Percentiles rank a stretch among this genome's conserved stretches.
Conservation (phyloP, 2,797 vertebrate genomes). For the Coilia nasus region DNA sequence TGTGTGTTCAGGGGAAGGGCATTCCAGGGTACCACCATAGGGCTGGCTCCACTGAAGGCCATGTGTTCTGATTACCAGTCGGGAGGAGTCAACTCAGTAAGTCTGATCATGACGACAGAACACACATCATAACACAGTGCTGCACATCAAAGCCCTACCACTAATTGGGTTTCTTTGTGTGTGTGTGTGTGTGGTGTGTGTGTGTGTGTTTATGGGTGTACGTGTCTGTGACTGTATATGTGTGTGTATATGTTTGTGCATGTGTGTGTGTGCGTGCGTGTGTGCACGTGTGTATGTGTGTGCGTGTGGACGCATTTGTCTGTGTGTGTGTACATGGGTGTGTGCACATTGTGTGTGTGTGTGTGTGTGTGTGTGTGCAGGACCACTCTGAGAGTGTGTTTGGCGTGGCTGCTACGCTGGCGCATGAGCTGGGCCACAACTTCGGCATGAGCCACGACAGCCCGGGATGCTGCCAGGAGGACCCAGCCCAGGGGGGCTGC, state of each 20-base stretch:
- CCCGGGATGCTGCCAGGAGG: conserved; percentile 83
- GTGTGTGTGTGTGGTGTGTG: neutral
- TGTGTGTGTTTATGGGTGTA: neutral
- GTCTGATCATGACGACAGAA: conserved; percentile 42
- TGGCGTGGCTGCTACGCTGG: conserved; percentile 93
- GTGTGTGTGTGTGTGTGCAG: conserved; percentile 62
- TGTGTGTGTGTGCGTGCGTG: neutral
- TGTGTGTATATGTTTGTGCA: too few species aligned
- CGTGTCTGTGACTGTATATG: neutral
- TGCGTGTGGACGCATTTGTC: neutral
- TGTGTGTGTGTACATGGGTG: neutral
- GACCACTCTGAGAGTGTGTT: conserved; percentile 91
- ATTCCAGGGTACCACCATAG: conserved; percentile 93
- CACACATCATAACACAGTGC: neutral
- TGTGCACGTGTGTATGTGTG: neutral
- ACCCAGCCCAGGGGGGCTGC: conserved; percentile 87
- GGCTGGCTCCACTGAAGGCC: conserved; percentile 91
- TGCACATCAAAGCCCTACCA: neutral
- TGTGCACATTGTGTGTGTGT: neutral
- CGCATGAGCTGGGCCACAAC: conserved; percentile 98
- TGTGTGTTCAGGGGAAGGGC: conserved; percentile 80
- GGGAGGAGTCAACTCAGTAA: conserved; percentile 94
- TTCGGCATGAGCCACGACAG: conserved; percentile 97
- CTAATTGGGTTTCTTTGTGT: neutral
- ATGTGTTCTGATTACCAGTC: conserved; percentile 98